These are phyloP conservation scores for Yponomeuta cagnagella DNA, from an alignment of 2,888 invertebrate genomes.

Conservation along the genomic window DNA sequence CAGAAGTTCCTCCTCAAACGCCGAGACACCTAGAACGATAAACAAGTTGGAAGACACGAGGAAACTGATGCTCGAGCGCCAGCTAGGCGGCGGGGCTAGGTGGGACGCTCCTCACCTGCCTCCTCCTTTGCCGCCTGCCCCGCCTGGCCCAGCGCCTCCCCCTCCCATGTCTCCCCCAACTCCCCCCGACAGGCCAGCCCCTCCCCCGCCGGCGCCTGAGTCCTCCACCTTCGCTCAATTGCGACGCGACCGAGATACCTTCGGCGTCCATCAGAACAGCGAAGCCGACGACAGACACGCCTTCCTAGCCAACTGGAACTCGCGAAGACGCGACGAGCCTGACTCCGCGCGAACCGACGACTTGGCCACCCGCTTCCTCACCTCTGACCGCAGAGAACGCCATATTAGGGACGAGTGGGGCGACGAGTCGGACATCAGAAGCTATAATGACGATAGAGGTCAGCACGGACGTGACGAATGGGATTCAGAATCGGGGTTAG, in stretches of 20 bases:
- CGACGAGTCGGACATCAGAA: conserved; percentile 45
- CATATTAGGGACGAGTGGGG: conserved; percentile 60
- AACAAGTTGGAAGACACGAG: conserved; percentile 91
- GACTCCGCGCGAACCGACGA: conserved; percentile 56
- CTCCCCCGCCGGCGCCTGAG: conserved; percentile 77
- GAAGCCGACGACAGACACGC: conserved; percentile 73
- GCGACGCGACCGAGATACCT: conserved; percentile 82
- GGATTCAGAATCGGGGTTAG: conserved; percentile 65
- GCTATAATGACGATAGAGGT: conserved; percentile 51
- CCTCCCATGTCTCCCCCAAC: conserved; percentile 75
- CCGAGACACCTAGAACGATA: conserved; percentile 82
- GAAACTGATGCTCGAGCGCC: conserved; percentile 89
- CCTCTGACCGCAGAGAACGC: conserved; percentile 54
- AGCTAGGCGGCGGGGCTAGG: conserved; percentile 81
- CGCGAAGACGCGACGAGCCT: conserved; percentile 56
- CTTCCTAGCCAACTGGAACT: conserved; percentile 70
- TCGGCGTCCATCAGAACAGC: conserved; percentile 82
- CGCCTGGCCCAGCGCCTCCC: conserved; percentile 79
- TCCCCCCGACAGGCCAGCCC: conserved; percentile 75
- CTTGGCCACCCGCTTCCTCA: conserved; percentile 60
- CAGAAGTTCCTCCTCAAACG: conserved; percentile 82
- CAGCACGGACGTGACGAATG: conserved; percentile 57
- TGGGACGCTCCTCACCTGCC: conserved; percentile 79
- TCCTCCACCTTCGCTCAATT: conserved; percentile 79
- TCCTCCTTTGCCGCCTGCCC: conserved; percentile 78